A percentile compares a stretch with the other conserved stretches of the same genome.
Conservation (phyloP, 2,797 vertebrate species). For the Buceros bicornis region DNA sequence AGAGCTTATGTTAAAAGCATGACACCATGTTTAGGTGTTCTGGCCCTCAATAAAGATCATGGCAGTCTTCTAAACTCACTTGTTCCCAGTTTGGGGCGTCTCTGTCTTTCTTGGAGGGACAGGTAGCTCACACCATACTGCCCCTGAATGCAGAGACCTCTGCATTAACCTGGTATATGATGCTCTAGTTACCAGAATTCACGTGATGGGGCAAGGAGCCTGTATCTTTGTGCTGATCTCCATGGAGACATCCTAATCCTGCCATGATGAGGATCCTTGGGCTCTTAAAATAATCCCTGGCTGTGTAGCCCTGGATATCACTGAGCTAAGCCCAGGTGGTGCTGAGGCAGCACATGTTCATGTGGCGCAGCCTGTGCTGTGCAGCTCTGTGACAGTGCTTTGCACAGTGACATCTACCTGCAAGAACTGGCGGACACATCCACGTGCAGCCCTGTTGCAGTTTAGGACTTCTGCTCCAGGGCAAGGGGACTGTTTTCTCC, state of each 20-base stretch:
- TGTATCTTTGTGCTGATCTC: not conserved
- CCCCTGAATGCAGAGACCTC: not conserved
- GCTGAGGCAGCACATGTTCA: not conserved
- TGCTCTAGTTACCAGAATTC: not conserved
- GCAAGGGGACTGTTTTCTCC: too few relatives aligned
- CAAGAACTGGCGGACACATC: fast-evolving
- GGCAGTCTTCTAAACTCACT: not conserved
- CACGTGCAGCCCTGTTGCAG: too few relatives aligned
- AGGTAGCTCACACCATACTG: not conserved
- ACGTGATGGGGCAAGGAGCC: not conserved
- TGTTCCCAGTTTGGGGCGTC: not conserved
- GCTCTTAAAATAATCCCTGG: not conserved
- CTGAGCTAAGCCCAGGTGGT: not conserved
- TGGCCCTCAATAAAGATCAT: not conserved
- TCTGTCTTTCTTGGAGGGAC: not conserved
- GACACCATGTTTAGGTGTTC: not conserved
- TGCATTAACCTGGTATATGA: not conserved
- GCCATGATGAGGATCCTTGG: not conserved
- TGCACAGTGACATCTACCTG: not conserved
- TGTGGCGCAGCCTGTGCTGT: not conserved
- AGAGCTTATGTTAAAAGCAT: not conserved
- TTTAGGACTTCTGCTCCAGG: too few relatives aligned
- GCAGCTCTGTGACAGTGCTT: not conserved
- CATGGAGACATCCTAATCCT: not conserved
- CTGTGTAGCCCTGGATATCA: not conserved